Conservation (phyloP, 2,797 vertebrate genomes). For the Hypotaenidia okinawae region DNA sequence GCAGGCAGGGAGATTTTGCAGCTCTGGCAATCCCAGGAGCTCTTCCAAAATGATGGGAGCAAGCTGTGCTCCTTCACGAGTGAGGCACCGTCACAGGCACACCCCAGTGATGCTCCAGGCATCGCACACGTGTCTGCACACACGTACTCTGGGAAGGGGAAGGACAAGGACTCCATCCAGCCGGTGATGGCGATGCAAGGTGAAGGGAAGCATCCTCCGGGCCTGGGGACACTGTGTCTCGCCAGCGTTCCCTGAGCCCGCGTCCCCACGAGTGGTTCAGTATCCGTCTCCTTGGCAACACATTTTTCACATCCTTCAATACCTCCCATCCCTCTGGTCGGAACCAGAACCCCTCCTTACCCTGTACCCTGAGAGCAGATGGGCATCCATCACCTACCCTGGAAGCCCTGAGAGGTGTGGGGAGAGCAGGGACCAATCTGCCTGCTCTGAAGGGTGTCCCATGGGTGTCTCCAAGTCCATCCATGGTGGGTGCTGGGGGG, state of each 20-base stretch:
- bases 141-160: fast-evolving
- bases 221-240: not conserved
- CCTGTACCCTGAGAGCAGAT: not conserved
- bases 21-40: not conserved
- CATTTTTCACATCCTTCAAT: not conserved
- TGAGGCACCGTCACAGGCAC: fast-evolving
- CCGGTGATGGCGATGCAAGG: not conserved
- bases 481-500: not conserved
- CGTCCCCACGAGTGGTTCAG: not conserved
- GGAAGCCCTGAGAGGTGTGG: fast-evolving
- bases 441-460: not conserved
- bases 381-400: not conserved
- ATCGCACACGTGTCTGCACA: fast-evolving
- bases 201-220: not conserved
- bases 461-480: not conserved
- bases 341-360: fast-evolving
- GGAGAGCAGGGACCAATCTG: fast-evolving
- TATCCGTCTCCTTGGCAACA: slow-evolving; percentile 59
- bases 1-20: not conserved
- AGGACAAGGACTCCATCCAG: not conserved
- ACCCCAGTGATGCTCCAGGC: fast-evolving
- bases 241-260: not conserved
- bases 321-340: not conserved
- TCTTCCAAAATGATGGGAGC: not conserved
- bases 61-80: fast-evolving